Evolutionary conservation across 2,797 vertebrate genomes (phyloP), one percentile per base, ranked within the genome.

Genomic region (Dallia pectoralis): DNA sequence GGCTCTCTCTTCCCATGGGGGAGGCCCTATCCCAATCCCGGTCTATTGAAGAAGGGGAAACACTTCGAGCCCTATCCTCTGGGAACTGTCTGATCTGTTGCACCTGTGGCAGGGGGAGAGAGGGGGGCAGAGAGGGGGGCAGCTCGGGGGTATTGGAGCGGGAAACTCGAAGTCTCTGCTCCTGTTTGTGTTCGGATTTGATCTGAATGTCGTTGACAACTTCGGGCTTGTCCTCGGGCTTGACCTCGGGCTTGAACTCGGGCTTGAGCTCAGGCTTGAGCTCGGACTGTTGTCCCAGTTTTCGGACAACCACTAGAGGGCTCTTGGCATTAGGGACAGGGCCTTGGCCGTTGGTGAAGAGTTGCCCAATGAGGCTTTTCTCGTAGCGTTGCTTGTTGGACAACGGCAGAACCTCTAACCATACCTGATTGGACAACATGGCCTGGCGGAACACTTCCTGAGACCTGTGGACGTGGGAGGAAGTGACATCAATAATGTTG

Each of bases 361-460:
- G 91, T 27, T 95, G 91, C 22, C 94, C 92, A 0, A 98, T 98
- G 72, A 94, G 87, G 49, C 90, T 93, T 78, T 95, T 97, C 87
- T 99, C 97, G 15, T 98, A 98, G 25, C 92, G 91, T 0, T 93
- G 90, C 79, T 94, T 95, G 81, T 92, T 92, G 83, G 74, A 86
- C 0, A 87, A 73, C 18, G 95, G 92, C 72, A 99, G 87, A 36
- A 97, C 91, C 68, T 93, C 93, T 67, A 97, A 87, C 0, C 82
- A 44, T 4, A 98, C 90, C 0, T 49, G 69, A 0, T 88, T 72
- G 8, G 90, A 89, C 40, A 82, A 84, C 96, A 98, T 96, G 7
- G 95, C 96, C 81, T 96, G 94, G 4, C 95, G 95, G 77, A 99
- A 98, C 9, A 96, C 88, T 18, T 98, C 96, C 84, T 98, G 97